Base-by-base conservation (phyloP, 2,888 invertebrate genomes). In the Argyresthia goedartella region DNA sequence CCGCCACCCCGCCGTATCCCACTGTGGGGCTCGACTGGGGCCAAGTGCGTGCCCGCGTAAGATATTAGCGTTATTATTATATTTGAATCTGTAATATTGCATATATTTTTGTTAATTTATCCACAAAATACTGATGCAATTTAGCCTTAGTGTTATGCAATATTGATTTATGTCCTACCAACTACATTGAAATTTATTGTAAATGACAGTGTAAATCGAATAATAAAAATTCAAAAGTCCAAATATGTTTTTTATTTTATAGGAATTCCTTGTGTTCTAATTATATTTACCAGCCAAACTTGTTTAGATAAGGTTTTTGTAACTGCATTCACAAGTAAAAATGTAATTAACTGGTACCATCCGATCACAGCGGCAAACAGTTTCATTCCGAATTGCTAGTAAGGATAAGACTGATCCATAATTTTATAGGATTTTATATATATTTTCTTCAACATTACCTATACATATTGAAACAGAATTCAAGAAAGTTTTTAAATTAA, bases 171-270 rank as follows among this genome's bases (percentile, higher is more conserved):
- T 86, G 82, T 81, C 84, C 82, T 84, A 82, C 84, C 80, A 85
- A 79, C 81, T 84, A 84, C 86, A 82, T 85, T 81, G 76, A 85
- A 86, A 85, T 84, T 85, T 85, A 85, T 84, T 86, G 85, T 85
- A 86, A 86, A 86, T 86, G 86, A 86, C 85, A 84, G 85, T 86
- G 85, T 86, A 86, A 86, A 85, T 86, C 86, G 84, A 85, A 86
- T 85, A 85, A 85, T 85, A 85, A 86, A 84, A 82, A 78, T 85
- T 82, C 81, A 82, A 84, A 86, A 86, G 82, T 82, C 82, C 85
- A 80, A 42, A 62, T 50, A 61, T 60, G 74, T 59, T 72, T 81
- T 84, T 85, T 64, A 75, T 73, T 79, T 42, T 42, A 41, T 51
- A 25, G 41, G 34, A 10, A 8, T 34, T 35, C 25, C 25, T 25